Conservation (phyloP, 2,888 invertebrate genomes). For the Mimumesa dahlbomi region DNA sequence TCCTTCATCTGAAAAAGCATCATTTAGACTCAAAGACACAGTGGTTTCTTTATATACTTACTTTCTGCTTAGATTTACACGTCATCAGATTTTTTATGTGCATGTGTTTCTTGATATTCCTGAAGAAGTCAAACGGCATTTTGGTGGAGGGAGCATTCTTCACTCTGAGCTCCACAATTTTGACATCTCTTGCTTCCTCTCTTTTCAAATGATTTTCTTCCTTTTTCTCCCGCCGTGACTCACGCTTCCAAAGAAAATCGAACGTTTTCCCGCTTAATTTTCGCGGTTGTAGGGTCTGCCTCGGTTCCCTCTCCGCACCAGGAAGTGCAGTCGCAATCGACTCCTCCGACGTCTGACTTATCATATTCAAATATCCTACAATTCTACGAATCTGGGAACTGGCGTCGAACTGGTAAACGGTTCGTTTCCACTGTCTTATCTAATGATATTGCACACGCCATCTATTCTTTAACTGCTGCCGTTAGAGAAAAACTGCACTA, state of each 20-base stretch:
- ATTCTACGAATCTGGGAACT: conserved; percentile 20
- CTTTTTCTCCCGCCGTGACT: conserved; percentile 34
- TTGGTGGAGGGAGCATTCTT: conserved; percentile 44
- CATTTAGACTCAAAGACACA: background rate
- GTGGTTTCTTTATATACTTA: conserved; percentile 30
- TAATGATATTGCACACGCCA: conserved; percentile 42
- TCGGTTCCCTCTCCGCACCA: conserved; percentile 33
- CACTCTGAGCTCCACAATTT: conserved; percentile 32
- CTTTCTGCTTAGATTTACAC: conserved; percentile 67
- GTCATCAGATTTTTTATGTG: conserved; percentile 60
- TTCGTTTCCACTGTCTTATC: conserved; percentile 39
- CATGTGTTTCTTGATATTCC: conserved; percentile 66
- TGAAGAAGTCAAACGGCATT: conserved; percentile 61
- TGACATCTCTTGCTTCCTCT: conserved; percentile 30
- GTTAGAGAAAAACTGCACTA: background rate
- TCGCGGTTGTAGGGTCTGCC: conserved; percentile 43
- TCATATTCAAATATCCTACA: conserved; percentile 45
- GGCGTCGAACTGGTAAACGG: conserved; percentile 13
- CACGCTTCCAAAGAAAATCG: conserved; percentile 58
- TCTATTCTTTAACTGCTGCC: conserved; percentile 37
- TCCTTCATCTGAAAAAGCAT: conserved; percentile 42
- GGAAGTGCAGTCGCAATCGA: conserved; percentile 27
- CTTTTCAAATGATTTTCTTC: conserved; percentile 29
- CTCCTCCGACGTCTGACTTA: conserved; percentile 50
- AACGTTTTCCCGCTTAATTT: conserved; percentile 58